A percentile compares a stretch with the other conserved stretches of the same genome.
These are phyloP conservation scores for Pterobdella sp. DNA, from an alignment of 2,888 invertebrate genomes.

Conservation along the genomic window DNA sequence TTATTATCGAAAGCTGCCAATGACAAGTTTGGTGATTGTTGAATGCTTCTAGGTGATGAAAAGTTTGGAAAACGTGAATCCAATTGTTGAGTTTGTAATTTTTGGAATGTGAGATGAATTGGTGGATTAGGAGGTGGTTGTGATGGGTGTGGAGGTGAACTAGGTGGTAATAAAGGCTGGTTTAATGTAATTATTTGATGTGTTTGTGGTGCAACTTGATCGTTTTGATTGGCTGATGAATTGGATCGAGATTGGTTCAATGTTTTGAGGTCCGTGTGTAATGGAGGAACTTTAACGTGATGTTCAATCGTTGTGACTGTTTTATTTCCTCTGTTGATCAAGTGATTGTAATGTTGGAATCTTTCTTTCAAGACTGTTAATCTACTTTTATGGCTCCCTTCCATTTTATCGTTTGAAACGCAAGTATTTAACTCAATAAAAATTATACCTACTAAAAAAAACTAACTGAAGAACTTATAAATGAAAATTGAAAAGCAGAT, in stretches of 20 bases:
- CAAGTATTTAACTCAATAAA: too few relatives aligned
- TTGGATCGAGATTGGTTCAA: neutral
- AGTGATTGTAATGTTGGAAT: neutral
- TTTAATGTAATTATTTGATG: neutral
- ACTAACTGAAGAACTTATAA: too few relatives aligned
- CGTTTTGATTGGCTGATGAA: too few relatives aligned
- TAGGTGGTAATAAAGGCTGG: neutral
- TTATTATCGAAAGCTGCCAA: too few relatives aligned
- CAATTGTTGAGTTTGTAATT: too few relatives aligned
- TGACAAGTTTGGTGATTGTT: neutral
- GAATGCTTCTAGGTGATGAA: too few relatives aligned
- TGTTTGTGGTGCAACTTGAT: neutral
- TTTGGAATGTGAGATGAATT: too few relatives aligned
- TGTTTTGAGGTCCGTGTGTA: neutral
- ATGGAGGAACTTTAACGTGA: neutral
- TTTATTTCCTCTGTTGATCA: neutral
- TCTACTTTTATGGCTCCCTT: neutral
- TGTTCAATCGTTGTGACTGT: conserved; percentile 4
- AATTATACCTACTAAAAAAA: too few relatives aligned
- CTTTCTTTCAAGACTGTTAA: neutral
- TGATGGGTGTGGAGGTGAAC: neutral
- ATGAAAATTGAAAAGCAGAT: too few relatives aligned
- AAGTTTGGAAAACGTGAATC: too few relatives aligned
- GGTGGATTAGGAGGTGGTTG: neutral
- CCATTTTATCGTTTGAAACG: too few relatives aligned